Evolutionary conservation across 2,888 invertebrate genomes (phyloP).

Genomic region (Trichopoda pennipes): DNA sequence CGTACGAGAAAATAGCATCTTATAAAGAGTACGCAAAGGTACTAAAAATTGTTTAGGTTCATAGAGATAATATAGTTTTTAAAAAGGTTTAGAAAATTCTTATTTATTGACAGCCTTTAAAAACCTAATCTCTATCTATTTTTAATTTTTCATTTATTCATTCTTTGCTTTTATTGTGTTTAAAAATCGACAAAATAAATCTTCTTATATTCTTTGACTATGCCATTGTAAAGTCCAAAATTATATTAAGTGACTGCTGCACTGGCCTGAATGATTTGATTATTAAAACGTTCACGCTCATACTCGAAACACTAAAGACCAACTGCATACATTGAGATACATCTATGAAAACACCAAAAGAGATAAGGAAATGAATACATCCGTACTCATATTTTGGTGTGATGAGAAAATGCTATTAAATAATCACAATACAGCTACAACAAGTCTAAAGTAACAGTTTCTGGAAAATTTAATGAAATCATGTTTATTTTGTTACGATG

Average conservation of each 20-base stretch:
- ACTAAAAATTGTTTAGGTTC: no score
- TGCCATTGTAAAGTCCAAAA: conserved; percentile 23
- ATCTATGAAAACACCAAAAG: no score
- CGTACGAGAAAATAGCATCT: no score
- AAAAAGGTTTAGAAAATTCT: no score
- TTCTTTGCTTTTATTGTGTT: no score
- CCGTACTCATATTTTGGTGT: no score
- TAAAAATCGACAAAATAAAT: neutral
- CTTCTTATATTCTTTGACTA: neutral
- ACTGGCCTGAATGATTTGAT: conserved; percentile 30
- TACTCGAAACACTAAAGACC: neutral
- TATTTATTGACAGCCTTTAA: no score
- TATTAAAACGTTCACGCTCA: conserved; percentile 11
- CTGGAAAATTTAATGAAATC: neutral
- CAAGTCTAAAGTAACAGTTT: neutral
- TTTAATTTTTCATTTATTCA: neutral
- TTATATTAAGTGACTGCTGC: conserved; percentile 14
- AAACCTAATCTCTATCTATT: neutral
- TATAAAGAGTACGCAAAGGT: no score
- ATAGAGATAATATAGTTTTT: no score
- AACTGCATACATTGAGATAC: neutral
- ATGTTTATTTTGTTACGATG: conserved; percentile 24
- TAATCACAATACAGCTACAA: neutral
- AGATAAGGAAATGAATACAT: no score
- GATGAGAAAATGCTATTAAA: no score